Conservation (phyloP, 2,888 invertebrate species). For the Psylliodes chrysocephalus region DNA sequence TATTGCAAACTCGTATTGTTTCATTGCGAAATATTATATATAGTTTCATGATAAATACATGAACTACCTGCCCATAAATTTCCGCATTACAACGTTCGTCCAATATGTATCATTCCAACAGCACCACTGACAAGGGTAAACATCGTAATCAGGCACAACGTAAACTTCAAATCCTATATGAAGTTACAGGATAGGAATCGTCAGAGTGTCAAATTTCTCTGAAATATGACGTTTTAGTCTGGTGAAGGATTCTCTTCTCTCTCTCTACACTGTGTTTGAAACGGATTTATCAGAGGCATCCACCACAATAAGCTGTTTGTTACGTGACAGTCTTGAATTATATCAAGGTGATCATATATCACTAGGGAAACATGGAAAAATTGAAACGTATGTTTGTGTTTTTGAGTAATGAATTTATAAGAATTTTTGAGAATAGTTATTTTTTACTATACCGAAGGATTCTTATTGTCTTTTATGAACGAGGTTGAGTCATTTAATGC, state of each 20-base stretch:
- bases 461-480: no score
- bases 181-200: slow-evolving; percentile 40
- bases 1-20: no score
- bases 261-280: slow-evolving; percentile 14
- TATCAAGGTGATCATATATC: slow-evolving; percentile 37
- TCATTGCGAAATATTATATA: no score
- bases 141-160: slow-evolving; percentile 40
- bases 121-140: slow-evolving; percentile 39
- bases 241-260: slow-evolving; percentile 31
- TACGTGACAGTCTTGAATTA: slow-evolving; percentile 32
- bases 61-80: slow-evolving; percentile 5
- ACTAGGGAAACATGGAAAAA: slow-evolving; percentile 17
- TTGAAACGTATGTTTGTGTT: slow-evolving; percentile 10
- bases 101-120: slow-evolving; percentile 32
- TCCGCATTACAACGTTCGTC: slow-evolving; percentile 30
- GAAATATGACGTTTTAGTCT: slow-evolving; percentile 38
- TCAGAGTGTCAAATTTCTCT: slow-evolving; percentile 40
- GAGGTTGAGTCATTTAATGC: no score
- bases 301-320: slow-evolving; percentile 33
- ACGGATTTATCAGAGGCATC: slow-evolving; percentile 33
- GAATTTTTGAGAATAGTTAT: no score
- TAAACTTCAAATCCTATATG: slow-evolving; percentile 38
- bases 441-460: no score
- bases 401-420: slow-evolving; percentile 7
- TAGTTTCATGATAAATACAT: no score